phyloP scores from a whole-genome alignment of 1,140 invertebrate species.

The Solen grandis region DNA sequence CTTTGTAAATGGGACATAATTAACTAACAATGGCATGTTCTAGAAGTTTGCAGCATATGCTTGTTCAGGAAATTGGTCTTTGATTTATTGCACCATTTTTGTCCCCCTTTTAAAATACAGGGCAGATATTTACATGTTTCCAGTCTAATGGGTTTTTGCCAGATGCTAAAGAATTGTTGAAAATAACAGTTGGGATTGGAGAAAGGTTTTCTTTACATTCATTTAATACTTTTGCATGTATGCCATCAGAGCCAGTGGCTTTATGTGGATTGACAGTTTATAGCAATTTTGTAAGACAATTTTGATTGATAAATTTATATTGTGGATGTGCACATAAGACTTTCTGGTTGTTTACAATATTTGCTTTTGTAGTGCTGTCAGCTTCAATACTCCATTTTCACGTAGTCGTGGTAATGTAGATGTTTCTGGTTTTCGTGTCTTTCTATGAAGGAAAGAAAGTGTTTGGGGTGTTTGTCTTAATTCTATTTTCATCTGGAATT shows the following conservation, averaged over 20 bases:
- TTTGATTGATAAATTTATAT: slow-evolving; percentile 3
- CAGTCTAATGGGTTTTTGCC: slow-evolving; percentile 47
- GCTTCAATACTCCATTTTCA: slow-evolving; percentile 4
- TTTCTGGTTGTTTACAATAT: slow-evolving; percentile 22
- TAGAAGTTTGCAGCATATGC: slow-evolving; percentile 61
- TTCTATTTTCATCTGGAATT: slow-evolving; percentile 4
- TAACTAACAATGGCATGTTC: slow-evolving; percentile 58
- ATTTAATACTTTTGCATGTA: not conserved
- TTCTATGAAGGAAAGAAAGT: slow-evolving; percentile 47
- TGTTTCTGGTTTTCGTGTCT: slow-evolving; percentile 11
- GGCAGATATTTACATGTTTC: slow-evolving; percentile 54
- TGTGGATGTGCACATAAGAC: slow-evolving; percentile 17
- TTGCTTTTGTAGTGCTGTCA: not conserved
- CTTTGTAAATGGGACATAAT: slow-evolving; percentile 50
- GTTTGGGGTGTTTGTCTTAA: not conserved
- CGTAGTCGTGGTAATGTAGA: not conserved
- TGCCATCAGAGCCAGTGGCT: slow-evolving; percentile 39
- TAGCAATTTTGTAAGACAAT: slow-evolving; percentile 20
- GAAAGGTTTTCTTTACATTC: not conserved
- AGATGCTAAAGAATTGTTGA: slow-evolving; percentile 23
- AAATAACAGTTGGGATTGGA: slow-evolving; percentile 7
- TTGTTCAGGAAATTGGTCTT: slow-evolving; percentile 60
- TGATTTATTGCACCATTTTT: slow-evolving; percentile 57
- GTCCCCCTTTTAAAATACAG: slow-evolving; percentile 58
- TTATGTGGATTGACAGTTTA: slow-evolving; percentile 35